Conservation (phyloP, 2,888 invertebrate species). For the Leptinotarsa peninsularis region DNA sequence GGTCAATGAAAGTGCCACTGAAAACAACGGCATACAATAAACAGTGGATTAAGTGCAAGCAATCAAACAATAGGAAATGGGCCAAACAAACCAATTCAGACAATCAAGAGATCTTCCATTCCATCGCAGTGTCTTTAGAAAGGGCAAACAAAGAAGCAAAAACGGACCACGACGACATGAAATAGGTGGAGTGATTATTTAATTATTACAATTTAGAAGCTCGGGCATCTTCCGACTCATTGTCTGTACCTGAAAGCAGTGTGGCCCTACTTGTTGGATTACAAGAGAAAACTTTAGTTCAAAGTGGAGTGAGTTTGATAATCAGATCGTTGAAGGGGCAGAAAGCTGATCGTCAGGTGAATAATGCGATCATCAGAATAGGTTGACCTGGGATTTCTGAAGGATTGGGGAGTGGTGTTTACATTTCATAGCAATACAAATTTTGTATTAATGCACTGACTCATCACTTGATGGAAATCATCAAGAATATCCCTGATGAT, state of each 20-base stretch:
- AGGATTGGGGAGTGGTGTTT: too few relatives aligned
- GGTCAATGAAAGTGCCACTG: conserved; percentile 4
- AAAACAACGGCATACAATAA: conserved; percentile 47
- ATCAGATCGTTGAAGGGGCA: not conserved
- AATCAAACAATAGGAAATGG: conserved; percentile 52
- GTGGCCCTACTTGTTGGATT: not conserved
- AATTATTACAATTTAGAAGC: conserved; percentile 59
- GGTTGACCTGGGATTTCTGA: not conserved
- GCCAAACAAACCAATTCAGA: conserved; percentile 46
- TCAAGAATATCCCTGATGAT: too few relatives aligned
- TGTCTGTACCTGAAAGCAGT: conserved; percentile 48
- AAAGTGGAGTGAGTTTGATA: not conserved
- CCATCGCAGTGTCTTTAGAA: conserved; percentile 36
- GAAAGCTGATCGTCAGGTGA: not conserved
- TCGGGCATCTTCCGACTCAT: conserved; percentile 41
- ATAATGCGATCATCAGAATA: not conserved
- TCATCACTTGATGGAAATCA: too few relatives aligned
- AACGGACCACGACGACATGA: conserved; percentile 56
- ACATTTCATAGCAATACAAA: too few relatives aligned
- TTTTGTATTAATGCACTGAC: too few relatives aligned
- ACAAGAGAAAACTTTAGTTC: not conserved
- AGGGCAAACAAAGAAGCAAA: conserved; percentile 52
- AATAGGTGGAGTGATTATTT: conserved; percentile 65
- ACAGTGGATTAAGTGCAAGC: conserved; percentile 48
- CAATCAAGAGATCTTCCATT: conserved; percentile 29